Percentiles rank a stretch among this genome's conserved stretches.
Conservation (phyloP, 2,888 invertebrate genomes). For the Sceliomorpha sp. region DNA sequence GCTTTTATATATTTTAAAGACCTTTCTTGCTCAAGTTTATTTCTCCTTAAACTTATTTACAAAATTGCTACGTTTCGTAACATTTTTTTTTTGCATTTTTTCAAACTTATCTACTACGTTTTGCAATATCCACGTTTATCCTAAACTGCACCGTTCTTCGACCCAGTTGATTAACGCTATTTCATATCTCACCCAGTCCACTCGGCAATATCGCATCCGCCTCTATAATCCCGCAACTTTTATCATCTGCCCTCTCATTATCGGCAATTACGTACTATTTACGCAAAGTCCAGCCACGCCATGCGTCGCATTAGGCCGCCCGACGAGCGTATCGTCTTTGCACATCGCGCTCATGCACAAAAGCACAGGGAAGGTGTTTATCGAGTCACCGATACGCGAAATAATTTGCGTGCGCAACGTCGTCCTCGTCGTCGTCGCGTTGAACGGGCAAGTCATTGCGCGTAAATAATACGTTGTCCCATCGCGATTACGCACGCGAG, state of each 20-base stretch:
- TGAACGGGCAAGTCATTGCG: slow-evolving; percentile 46
- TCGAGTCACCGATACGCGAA: slow-evolving; percentile 62
- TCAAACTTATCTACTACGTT: too few species aligned
- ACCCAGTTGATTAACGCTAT: neutral
- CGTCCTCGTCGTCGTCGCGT: slow-evolving; percentile 61
- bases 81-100: neutral
- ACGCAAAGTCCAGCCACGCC: slow-evolving; percentile 36
- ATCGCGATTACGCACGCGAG: slow-evolving; percentile 40
- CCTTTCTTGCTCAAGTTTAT: too few species aligned
- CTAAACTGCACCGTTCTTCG: too few species aligned
- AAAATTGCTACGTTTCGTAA: neutral
- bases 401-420: slow-evolving; percentile 69
- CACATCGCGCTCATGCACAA: slow-evolving; percentile 39
- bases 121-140: too few species aligned
- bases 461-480: slow-evolving; percentile 48
- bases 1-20: too few species aligned
- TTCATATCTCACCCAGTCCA: neutral
- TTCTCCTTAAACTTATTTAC: too few species aligned
- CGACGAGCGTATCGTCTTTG: slow-evolving; percentile 44
- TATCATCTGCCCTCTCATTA: slow-evolving; percentile 32
- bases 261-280: slow-evolving; percentile 56
- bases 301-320: slow-evolving; percentile 41
- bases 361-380: slow-evolving; percentile 66
- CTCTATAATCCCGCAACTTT: slow-evolving; percentile 22
- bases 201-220: slow-evolving; percentile 9